Evolutionary conservation across 2,113 vertebrate species (phyloP).

Genomic region (Bothrops jararaca): DNA sequence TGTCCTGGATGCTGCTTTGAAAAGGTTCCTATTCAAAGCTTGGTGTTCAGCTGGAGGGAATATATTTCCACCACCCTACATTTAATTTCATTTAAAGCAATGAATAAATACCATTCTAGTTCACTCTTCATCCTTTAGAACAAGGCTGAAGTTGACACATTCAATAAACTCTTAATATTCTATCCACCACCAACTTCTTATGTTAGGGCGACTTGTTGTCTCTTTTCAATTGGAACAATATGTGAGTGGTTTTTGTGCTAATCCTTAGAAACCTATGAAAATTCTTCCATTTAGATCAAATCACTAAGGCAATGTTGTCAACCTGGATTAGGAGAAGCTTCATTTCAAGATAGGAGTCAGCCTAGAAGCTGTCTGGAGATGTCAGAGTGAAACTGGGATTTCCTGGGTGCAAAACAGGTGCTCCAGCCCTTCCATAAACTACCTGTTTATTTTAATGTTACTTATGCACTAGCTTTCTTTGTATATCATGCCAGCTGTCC

Average conservation of each 20-base stretch:
- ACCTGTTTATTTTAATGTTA: neutral
- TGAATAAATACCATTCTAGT: neutral
- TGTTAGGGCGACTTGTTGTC: neutral
- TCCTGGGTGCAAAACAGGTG: neutral
- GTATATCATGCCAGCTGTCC: neutral
- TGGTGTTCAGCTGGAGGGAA: neutral
- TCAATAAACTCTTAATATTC: neutral
- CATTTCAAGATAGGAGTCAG: neutral
- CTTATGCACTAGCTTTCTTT: neutral
- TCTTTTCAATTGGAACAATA: conserved; percentile 11
- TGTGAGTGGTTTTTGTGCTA: neutral
- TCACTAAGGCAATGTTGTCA: neutral
- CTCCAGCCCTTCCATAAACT: neutral
- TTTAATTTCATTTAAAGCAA: conserved; percentile 1
- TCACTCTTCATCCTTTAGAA: neutral
- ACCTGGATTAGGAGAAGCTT: neutral
- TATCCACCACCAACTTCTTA: neutral
- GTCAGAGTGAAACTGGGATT: neutral
- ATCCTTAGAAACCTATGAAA: neutral
- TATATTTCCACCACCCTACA: neutral
- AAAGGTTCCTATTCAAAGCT: neutral
- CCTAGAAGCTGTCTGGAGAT: neutral
- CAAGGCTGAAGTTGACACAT: neutral
- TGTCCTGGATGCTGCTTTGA: neutral
- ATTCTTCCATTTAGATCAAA: neutral